Conservation (phyloP, 1,140 invertebrate genomes). For the Bilobella aurantiaca region DNA sequence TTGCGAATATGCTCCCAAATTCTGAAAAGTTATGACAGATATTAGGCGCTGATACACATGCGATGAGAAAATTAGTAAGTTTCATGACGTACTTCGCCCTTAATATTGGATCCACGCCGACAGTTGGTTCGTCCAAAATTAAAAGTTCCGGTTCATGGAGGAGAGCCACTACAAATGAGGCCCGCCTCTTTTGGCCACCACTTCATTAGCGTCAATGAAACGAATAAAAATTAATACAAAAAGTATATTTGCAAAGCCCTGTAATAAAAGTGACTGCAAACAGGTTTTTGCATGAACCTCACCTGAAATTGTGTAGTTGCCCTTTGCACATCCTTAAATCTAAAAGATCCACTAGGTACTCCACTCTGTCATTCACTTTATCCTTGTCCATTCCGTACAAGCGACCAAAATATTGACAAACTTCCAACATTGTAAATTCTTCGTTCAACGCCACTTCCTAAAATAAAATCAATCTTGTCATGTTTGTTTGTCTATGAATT, state of each 20-base stretch:
- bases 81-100: slow-evolving; percentile 20
- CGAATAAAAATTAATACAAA: not conserved
- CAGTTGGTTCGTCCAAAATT: slow-evolving; percentile 49
- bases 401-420: slow-evolving; percentile 47
- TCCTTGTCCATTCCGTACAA: slow-evolving; percentile 43
- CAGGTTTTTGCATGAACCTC: too few relatives aligned
- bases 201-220: not conserved
- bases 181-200: slow-evolving; percentile 59
- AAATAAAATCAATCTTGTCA: not conserved
- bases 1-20: slow-evolving; percentile 1
- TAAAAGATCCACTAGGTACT: slow-evolving; percentile 78
- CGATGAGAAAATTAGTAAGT: not conserved
- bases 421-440: slow-evolving; percentile 48
- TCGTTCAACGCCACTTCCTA: slow-evolving; percentile 71
- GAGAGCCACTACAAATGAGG: slow-evolving; percentile 81
- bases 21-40: not conserved
- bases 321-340: slow-evolving; percentile 73
- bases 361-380: slow-evolving; percentile 42
- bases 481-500: not conserved
- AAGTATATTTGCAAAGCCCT: too few relatives aligned
- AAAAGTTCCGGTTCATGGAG: slow-evolving; percentile 85
- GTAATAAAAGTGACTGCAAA: too few relatives aligned
- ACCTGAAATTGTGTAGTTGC: slow-evolving; percentile 78
- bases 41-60: not conserved
- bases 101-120: slow-evolving; percentile 23